Percentiles rank a stretch among this genome's conserved stretches.
phyloP scores from a whole-genome alignment of 2,888 invertebrate genomes.

The Rhopalosiphum nymphaeae region DNA sequence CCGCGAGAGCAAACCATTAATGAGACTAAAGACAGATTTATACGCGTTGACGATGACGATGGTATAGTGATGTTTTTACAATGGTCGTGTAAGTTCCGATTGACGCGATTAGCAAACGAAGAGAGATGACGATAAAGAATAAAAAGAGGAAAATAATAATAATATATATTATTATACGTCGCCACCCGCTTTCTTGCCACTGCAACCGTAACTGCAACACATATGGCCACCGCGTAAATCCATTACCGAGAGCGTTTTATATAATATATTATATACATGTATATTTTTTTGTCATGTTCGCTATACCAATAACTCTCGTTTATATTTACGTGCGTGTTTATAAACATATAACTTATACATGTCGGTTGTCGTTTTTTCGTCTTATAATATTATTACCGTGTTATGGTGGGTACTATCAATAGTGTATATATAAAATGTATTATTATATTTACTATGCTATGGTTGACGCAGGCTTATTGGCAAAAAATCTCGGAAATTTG shows the following conservation, averaged over 20 bases:
- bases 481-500: constrained; percentile 41
- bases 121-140: too few relatives aligned
- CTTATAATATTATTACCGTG: neutral
- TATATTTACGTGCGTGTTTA: neutral
- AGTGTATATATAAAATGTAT: neutral
- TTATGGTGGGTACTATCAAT: neutral
- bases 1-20: constrained; percentile 34
- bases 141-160: neutral
- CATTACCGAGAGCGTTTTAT: neutral
- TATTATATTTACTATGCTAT: neutral
- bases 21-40: constrained; percentile 62
- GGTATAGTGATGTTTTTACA: neutral
- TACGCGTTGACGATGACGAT: neutral
- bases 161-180: neutral
- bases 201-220: neutral
- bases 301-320: constrained; percentile 28
- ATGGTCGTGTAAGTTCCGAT: constrained; percentile 1
- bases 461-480: neutral
- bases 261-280: neutral
- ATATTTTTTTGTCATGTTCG: constrained; percentile 12
- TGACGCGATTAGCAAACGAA: constrained; percentile 9
- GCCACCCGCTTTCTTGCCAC: neutral
- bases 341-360: neutral
- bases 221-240: constrained; percentile 27
- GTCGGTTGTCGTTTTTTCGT: neutral